Evolutionary conservation across 53 echinoderm and acorn worm genomes (phyloP).

Genomic region (Astropecten irregularis): DNA sequence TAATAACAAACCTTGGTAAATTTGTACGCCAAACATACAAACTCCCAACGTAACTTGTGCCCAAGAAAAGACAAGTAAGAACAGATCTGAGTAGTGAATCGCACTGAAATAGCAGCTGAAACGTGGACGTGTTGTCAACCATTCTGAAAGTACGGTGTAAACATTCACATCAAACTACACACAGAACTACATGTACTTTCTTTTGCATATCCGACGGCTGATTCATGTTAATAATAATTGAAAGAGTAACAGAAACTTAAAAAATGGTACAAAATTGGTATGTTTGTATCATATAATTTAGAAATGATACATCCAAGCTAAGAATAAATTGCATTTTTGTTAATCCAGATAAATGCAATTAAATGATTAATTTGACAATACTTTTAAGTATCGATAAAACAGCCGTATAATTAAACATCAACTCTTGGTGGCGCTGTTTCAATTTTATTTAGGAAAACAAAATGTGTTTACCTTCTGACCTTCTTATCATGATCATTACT

Average conservation of each 20-base stretch:
- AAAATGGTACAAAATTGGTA: too few species aligned
- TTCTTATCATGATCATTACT: too few species aligned
- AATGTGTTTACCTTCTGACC: not conserved
- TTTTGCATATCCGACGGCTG: constrained; percentile 5
- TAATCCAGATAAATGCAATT: too few species aligned
- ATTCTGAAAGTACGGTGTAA: not conserved
- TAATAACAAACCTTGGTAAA: constrained; percentile 73
- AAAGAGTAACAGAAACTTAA: too few species aligned
- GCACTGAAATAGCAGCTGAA: constrained; percentile 53
- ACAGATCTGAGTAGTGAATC: constrained; percentile 53
- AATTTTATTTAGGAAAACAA: too few species aligned
- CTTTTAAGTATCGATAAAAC: not conserved
- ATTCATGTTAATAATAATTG: not conserved
- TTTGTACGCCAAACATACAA: constrained; percentile 89
- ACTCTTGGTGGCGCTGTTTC: constrained; percentile 49
- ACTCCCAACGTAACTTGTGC: constrained; percentile 86
- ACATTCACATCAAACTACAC: not conserved
- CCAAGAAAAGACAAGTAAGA: constrained; percentile 80
- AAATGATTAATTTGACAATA: too few species aligned
- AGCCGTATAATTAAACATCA: not conserved
- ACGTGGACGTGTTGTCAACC: not conserved
- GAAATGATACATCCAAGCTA: too few species aligned
- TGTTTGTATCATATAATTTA: too few species aligned
- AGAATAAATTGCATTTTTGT: too few species aligned
- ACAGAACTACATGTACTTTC: not conserved